These are phyloP conservation scores for Orbicella faveolata DNA, from an alignment of 64 coral and sea anemone genomes.

Conservation along the genomic window DNA sequence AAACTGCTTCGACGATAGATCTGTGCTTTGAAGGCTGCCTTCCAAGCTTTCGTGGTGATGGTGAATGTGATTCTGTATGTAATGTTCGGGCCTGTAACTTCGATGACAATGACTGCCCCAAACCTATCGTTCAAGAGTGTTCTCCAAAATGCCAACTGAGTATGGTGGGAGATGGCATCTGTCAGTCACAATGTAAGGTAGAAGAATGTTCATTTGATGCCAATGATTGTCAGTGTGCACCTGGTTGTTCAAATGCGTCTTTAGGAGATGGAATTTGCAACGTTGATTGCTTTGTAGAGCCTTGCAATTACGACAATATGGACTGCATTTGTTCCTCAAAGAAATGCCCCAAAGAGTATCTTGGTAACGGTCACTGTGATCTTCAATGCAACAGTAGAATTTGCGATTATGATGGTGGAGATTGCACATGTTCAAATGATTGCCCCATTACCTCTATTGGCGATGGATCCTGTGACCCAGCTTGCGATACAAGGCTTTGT, in stretches of 20 bases:
- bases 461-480: constrained; percentile 66
- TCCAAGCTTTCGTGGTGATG: constrained; percentile 58
- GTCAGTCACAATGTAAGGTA: constrained; percentile 61
- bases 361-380: constrained; percentile 72
- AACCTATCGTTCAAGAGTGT: constrained; percentile 46
- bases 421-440: constrained; percentile 56
- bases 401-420: constrained; percentile 73
- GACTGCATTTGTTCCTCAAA: constrained; percentile 58
- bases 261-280: constrained; percentile 65
- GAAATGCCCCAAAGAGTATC: constrained; percentile 31
- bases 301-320: constrained; percentile 56
- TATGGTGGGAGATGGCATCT: constrained; percentile 74
- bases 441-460: constrained; percentile 48
- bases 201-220: constrained; percentile 74
- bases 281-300: constrained; percentile 39
- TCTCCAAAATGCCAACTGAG: constrained; percentile 34
- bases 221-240: constrained; percentile 63
- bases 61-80: constrained; percentile 65
- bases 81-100: constrained; percentile 63
- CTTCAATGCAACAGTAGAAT: constrained; percentile 48
- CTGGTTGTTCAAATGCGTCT: constrained; percentile 56
- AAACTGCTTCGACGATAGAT: not conserved
- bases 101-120: constrained; percentile 65
- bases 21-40: constrained; percentile 56
- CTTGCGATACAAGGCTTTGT: constrained; percentile 46